Evolutionary conservation across 2,888 invertebrate genomes (phyloP).

Genomic region (Athalia rosae): DNA sequence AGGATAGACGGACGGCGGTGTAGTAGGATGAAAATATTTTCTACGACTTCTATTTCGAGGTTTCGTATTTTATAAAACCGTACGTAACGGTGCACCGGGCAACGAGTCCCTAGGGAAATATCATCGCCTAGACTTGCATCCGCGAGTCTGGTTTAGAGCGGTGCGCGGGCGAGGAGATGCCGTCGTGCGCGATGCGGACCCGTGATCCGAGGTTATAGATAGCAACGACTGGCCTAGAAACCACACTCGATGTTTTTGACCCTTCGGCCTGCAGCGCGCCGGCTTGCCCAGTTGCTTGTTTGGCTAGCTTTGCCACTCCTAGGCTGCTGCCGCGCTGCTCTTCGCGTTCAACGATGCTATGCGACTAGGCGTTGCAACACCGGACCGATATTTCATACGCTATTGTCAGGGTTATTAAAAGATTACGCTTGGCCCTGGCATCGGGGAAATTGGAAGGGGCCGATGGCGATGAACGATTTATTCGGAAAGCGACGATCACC

Average conservation of each 20-base stretch:
- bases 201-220: constrained; percentile 71
- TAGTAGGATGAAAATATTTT: neutral
- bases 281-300: constrained; percentile 40
- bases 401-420: constrained; percentile 44
- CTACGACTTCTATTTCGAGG: constrained; percentile 37
- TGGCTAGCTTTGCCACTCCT: constrained; percentile 25
- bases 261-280: constrained; percentile 69
- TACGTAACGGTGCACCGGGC: constrained; percentile 6
- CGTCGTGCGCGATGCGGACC: constrained; percentile 26
- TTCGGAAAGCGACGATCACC: no score
- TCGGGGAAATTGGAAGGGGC: constrained; percentile 10
- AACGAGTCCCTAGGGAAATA: constrained; percentile 27
- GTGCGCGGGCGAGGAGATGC: constrained; percentile 43
- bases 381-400: neutral
- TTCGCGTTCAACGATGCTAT: no score
- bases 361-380: constrained; percentile 30
- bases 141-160: constrained; percentile 47
- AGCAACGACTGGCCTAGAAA: constrained; percentile 73
- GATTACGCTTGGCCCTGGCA: constrained; percentile 42
- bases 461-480: neutral
- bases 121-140: constrained; percentile 33
- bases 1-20: no score
- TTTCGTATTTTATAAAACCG: neutral
- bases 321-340: neutral
- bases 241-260: constrained; percentile 73